These are phyloP conservation scores for Sphaeridia pumilis DNA, from an alignment of 2,888 invertebrate genomes.

Conservation along the genomic window DNA sequence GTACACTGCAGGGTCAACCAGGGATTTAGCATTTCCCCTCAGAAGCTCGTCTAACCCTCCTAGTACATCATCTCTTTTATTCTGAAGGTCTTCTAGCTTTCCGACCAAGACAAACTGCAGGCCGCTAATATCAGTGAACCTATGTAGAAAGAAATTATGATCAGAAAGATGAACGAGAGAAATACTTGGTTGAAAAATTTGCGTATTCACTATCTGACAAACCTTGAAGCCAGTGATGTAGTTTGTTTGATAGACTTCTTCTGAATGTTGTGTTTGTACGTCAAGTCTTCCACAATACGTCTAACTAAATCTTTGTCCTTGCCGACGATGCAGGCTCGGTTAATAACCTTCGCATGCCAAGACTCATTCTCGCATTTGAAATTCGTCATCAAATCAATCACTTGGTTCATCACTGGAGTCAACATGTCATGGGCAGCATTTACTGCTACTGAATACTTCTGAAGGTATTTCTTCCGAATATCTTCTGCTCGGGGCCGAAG, in stretches of 20 bases:
- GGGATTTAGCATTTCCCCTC: constrained; percentile 36
- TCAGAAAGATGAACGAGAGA: background rate
- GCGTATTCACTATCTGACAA: background rate
- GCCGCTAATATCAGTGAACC: constrained; percentile 39
- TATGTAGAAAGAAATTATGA: constrained; percentile 25
- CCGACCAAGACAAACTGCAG: constrained; percentile 39
- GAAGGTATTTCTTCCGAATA: constrained; percentile 50
- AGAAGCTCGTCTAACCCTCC: constrained; percentile 38
- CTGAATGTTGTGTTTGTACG: constrained; percentile 15
- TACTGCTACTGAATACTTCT: constrained; percentile 37
- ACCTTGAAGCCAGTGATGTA: constrained; percentile 25
- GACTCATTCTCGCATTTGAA: constrained; percentile 21
- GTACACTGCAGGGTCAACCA: constrained; percentile 45
- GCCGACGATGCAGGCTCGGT: constrained; percentile 36
- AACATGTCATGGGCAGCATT: constrained; percentile 18
- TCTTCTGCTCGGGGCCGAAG: constrained; percentile 44
- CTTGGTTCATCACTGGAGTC: constrained; percentile 21
- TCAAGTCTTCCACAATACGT: constrained; percentile 27
- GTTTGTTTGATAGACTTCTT: constrained; percentile 9
- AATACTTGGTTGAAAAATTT: background rate
- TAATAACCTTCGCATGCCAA: constrained; percentile 42
- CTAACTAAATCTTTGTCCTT: constrained; percentile 23
- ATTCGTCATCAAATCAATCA: constrained; percentile 29
- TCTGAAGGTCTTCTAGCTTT: constrained; percentile 39
- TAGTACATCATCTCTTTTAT: constrained; percentile 38